Evolutionary conservation across 2,797 vertebrate genomes (phyloP).

Genomic region (Danio albolineatus): DNA sequence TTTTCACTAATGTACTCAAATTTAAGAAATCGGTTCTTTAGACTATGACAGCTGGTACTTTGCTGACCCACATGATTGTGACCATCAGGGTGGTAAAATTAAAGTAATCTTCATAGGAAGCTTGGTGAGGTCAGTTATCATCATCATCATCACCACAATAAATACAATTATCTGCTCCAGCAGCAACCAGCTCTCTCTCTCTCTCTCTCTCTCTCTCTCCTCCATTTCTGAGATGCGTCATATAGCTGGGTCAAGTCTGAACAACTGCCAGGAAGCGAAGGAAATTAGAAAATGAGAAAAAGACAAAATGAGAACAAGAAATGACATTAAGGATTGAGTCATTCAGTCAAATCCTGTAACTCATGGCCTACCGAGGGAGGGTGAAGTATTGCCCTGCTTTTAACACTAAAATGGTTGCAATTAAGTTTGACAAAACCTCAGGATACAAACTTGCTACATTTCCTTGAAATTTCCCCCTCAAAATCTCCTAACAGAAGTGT

Average conservation of each 20-base stretch:
- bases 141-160: conserved; percentile 47
- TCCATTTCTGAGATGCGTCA: conserved; percentile 43
- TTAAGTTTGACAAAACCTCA: conserved; percentile 4
- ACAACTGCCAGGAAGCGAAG: conserved; percentile 33
- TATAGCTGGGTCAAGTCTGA: conserved; percentile 24
- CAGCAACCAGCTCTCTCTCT: conserved; percentile 11
- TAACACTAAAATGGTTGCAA: neutral
- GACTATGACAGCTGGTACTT: neutral
- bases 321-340: neutral
- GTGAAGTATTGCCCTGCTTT: neutral
- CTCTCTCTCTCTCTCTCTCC: too few relatives aligned
- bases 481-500: conserved; percentile 12
- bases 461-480: conserved; percentile 18
- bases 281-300: neutral
- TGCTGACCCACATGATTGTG: neutral
- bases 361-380: neutral
- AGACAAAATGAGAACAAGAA: neutral
- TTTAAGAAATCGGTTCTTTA: neutral
- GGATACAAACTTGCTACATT: neutral
- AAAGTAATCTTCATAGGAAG: conserved; percentile 34
- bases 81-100: conserved; percentile 13
- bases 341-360: conserved; percentile 3
- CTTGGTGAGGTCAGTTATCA: conserved; percentile 36
- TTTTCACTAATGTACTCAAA: neutral
- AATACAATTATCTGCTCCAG: conserved; percentile 49